Evolutionary conservation across 1,140 invertebrate genomes (phyloP), one percentile per base, ranked within the genome.

Genomic region (Drosophila lowei): DNA sequence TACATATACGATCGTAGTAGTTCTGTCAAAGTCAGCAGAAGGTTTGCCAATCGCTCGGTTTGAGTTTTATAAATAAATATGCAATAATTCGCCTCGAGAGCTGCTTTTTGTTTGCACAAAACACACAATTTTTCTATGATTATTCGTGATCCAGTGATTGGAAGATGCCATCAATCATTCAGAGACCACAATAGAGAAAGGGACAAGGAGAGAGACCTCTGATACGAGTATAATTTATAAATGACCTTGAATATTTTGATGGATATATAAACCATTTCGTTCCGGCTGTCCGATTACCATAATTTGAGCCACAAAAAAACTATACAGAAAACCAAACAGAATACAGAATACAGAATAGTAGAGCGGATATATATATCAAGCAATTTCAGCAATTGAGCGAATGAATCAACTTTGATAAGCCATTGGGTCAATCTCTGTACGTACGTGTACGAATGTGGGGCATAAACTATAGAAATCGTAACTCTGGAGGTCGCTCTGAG

Each of bases 21-120:
- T 63, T 73, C 58, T 73, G 62, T 73, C 54, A 57, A 53, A 59
- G 53, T 48, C 49, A 46, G 43, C 52, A 72, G 43, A 59, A 59
- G 34, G 34, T 13, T 38, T 57, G 58, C 70, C 46, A 52, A 68
- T 38, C 11, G 34, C 11, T 38, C 34, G 9, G 34, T 13, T 13
- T 38, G 42, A 52, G 46, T 48, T 74, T 71, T 74, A 74, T 74
- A 64, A 64, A 74, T 74, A 74, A 74, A 74, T 64, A 74, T 74
- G 66, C 48, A 64, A 71, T 74, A 74, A 74, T 58, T 42, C 55
- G 41, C 38, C 11, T 3, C 11, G 34, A 3, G 30, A 9, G 11
- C 34, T 38, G 34, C 11, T 38, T 38, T 13, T 8, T 30, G 30
- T 30, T 30, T 30, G 28, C 30, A 11, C 30, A 34, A 34, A 9